These are phyloP conservation scores for Cebidichthys violaceus DNA, from an alignment of 2,113 vertebrate species.

Conservation along the genomic window DNA sequence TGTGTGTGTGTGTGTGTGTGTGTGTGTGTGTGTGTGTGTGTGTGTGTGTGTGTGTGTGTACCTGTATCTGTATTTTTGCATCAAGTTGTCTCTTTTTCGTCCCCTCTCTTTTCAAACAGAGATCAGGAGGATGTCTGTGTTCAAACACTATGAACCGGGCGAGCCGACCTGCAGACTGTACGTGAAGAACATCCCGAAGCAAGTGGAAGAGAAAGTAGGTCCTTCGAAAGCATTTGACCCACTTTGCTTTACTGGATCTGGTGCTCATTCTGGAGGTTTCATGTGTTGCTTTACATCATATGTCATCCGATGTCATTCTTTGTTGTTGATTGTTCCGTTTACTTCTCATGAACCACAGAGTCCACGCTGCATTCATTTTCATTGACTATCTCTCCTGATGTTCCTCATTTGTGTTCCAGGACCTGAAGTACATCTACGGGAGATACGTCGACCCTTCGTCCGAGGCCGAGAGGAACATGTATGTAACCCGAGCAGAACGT, in stretches of 20 bases:
- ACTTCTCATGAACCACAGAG: background rate
- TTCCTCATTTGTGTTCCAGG: slow-evolving; percentile 80
- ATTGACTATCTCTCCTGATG: background rate
- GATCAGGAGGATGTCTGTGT: slow-evolving; percentile 95
- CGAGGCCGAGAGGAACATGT: slow-evolving; percentile 95
- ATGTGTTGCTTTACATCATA: background rate
- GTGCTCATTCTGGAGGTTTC: background rate
- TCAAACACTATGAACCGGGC: slow-evolving; percentile 95
- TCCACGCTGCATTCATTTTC: background rate
- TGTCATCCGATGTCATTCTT: background rate
- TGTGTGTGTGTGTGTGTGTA: too few species aligned
- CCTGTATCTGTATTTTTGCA: too few species aligned
- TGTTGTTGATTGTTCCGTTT: too few species aligned
- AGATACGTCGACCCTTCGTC: slow-evolving; percentile 92
- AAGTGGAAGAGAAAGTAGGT: slow-evolving; percentile 95
- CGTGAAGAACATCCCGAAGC: slow-evolving; percentile 97
- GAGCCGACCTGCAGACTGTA: slow-evolving; percentile 98
- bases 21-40: too few species aligned
- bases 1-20: too few species aligned
- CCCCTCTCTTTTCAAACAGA: slow-evolving; percentile 84
- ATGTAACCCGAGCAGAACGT: slow-evolving; percentile 63
- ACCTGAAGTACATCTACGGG: slow-evolving; percentile 97
- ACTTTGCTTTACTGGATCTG: slow-evolving; percentile 15
- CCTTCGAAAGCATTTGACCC: slow-evolving; percentile 18
- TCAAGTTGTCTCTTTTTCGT: background rate